Conservation (phyloP, 2,113 vertebrate genomes). For the Paratilapia polleni region DNA sequence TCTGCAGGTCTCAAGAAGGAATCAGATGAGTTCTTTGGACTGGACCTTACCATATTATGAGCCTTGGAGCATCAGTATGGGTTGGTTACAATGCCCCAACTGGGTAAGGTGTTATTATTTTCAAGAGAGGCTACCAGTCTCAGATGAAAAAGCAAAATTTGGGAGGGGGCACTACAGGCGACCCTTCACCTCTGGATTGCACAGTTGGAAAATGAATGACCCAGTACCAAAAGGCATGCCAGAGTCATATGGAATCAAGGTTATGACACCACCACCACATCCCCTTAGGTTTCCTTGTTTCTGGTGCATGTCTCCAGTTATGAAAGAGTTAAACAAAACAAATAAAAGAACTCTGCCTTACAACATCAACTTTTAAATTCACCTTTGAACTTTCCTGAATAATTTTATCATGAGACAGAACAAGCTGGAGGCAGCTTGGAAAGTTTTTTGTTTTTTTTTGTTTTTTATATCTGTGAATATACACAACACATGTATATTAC, state of each 20-base stretch:
- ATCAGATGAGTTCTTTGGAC: background rate
- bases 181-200: slow-evolving; percentile 1
- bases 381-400: background rate
- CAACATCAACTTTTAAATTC: background rate
- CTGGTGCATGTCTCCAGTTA: background rate
- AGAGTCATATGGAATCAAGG: slow-evolving; percentile 18
- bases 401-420: background rate
- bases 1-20: slow-evolving; percentile 29
- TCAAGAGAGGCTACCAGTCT: background rate
- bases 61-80: background rate
- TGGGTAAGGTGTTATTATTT: background rate
- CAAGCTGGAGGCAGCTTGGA: background rate
- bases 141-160: background rate
- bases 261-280: slow-evolving; percentile 1
- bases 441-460: background rate
- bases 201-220: background rate
- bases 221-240: background rate
- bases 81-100: background rate
- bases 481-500: background rate
- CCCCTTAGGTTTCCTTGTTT: background rate
- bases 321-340: slow-evolving; percentile 9
- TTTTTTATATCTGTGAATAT: background rate
- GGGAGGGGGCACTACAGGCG: background rate
- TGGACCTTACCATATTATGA: background rate
- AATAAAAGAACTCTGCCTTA: background rate